phyloP scores from a whole-genome alignment of 2,797 vertebrate species.

The Neosilurus mollespiculum region DNA sequence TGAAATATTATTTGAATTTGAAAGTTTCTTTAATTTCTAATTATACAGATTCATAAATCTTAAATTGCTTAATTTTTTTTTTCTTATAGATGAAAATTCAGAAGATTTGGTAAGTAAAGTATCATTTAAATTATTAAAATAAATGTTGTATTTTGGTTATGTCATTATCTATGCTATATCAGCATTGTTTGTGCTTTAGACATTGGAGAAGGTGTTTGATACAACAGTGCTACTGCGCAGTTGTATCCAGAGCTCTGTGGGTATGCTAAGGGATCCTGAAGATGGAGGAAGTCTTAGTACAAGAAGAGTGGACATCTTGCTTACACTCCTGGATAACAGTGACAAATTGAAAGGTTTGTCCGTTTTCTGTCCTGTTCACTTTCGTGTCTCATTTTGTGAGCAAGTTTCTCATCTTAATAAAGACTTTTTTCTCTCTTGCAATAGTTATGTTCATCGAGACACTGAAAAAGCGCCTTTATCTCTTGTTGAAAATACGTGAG shows the following conservation, averaged over 20 bases:
- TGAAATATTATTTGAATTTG: neutral
- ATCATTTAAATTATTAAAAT: neutral
- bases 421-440: neutral
- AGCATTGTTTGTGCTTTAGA: conserved; percentile 30
- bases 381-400: neutral
- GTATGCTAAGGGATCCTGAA: conserved; percentile 81
- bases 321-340: conserved; percentile 75
- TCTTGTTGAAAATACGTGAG: conserved; percentile 76
- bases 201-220: conserved; percentile 71
- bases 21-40: neutral
- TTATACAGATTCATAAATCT: neutral
- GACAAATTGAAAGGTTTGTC: conserved; percentile 74
- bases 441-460: conserved; percentile 79
- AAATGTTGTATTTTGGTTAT: neutral
- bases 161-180: neutral
- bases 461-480: conserved; percentile 77
- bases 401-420: neutral
- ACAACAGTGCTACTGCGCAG: conserved; percentile 83
- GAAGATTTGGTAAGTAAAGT: conserved; percentile 20
- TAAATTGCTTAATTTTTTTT: neutral
- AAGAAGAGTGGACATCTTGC: conserved; percentile 82
- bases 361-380: no score
- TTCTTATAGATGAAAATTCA: neutral
- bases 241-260: conserved; percentile 88
- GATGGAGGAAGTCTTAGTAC: conserved; percentile 73